Evolutionary conservation across 2,888 invertebrate species (phyloP).

Genomic region (Caenorhabditis sp.): DNA sequence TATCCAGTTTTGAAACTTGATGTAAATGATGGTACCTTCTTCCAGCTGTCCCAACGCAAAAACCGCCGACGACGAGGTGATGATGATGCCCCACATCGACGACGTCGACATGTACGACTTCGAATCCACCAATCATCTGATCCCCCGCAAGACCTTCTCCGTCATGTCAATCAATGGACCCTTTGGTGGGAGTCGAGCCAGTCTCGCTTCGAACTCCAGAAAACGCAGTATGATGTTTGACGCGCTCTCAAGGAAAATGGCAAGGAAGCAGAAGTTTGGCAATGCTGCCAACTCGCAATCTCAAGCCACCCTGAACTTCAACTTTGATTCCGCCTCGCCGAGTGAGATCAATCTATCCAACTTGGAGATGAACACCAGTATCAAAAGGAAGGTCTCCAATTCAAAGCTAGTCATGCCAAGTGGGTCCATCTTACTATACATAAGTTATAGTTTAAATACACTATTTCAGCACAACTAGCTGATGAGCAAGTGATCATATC

Average conservation of each 20-base stretch:
- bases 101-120: constrained; percentile 40
- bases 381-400: constrained; percentile 21
- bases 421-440: constrained; percentile 4
- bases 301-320: constrained; percentile 31
- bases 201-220: constrained; percentile 19
- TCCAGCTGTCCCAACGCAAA: constrained; percentile 17
- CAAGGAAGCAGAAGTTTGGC: constrained; percentile 16
- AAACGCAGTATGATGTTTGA: constrained; percentile 42
- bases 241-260: constrained; percentile 20
- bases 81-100: constrained; percentile 49
- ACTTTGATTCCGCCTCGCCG: constrained; percentile 34
- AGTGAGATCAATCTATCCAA: constrained; percentile 40
- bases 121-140: constrained; percentile 32
- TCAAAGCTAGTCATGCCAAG: constrained; percentile 19
- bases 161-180: constrained; percentile 34
- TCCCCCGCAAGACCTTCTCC: constrained; percentile 40
- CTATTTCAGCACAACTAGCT: constrained; percentile 14
- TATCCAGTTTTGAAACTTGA: no score
- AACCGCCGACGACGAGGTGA: constrained; percentile 31
- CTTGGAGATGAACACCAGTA: constrained; percentile 28
- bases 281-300: not conserved
- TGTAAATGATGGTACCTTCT: not conserved
- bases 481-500: constrained; percentile 34
- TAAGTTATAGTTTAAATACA: not conserved
- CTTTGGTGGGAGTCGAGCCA: constrained; percentile 40